Conservation (phyloP, 1,140 invertebrate species). For the Phortica variegata region DNA sequence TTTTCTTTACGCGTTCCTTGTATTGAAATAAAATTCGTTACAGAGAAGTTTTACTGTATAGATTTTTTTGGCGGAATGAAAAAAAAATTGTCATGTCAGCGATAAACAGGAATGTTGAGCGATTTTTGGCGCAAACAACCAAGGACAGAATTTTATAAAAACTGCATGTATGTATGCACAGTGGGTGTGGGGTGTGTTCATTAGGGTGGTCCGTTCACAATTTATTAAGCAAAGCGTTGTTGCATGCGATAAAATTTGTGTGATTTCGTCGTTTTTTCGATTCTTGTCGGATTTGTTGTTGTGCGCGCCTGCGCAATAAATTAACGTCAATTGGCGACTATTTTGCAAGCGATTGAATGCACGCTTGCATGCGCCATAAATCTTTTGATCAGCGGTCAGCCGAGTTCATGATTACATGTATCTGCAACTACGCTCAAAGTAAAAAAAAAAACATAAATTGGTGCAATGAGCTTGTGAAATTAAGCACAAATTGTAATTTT, state of each 20-base stretch:
- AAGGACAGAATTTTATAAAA: too few species aligned
- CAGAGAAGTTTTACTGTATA: too few species aligned
- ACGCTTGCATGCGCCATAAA: conserved; percentile 47
- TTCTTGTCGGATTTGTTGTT: conserved; percentile 29
- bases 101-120: too few species aligned
- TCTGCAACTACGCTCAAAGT: neutral
- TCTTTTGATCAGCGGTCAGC: conserved; percentile 39
- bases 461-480: conserved; percentile 47
- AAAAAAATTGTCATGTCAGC: too few species aligned
- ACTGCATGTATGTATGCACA: too few species aligned
- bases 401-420: conserved; percentile 51
- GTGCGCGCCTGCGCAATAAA: conserved; percentile 46
- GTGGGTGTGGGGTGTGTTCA: too few species aligned
- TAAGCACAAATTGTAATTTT: conserved; percentile 47
- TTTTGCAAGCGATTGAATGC: conserved; percentile 15
- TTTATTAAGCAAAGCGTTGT: conserved; percentile 43
- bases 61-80: too few species aligned
- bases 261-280: conserved; percentile 22
- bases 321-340: conserved; percentile 46
- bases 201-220: neutral
- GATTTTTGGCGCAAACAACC: too few species aligned
- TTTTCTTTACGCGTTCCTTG: too few species aligned
- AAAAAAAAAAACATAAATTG: conserved; percentile 29
- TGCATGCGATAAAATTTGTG: conserved; percentile 34
- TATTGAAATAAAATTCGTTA: too few species aligned